phyloP scores from a whole-genome alignment of 2,113 vertebrate genomes.

The Sylvicapra grimmia region DNA sequence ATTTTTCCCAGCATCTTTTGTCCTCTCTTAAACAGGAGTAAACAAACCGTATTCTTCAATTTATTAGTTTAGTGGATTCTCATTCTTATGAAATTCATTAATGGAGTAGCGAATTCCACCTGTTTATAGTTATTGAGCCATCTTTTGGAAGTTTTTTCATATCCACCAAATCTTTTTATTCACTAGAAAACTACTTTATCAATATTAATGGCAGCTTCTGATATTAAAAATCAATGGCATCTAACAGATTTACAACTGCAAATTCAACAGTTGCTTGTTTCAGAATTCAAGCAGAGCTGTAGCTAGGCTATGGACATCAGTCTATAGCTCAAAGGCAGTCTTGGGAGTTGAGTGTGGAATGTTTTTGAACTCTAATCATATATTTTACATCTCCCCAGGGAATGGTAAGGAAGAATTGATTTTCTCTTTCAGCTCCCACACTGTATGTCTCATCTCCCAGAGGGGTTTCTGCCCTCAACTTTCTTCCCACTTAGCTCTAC shows the following conservation, averaged over 20 bases:
- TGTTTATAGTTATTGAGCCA: neutral
- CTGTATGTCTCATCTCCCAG: constrained; percentile 24
- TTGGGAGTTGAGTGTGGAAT: constrained; percentile 27
- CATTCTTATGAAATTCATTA: neutral
- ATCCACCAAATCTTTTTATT: neutral
- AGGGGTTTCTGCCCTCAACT: neutral
- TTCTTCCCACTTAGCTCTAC: neutral
- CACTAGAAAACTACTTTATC: neutral
- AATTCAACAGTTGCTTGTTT: neutral
- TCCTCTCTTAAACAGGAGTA: neutral
- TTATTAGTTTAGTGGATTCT: neutral
- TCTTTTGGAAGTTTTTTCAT: neutral
- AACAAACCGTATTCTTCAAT: neutral
- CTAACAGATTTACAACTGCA: neutral
- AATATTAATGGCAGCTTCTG: neutral
- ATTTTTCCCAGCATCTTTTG: neutral
- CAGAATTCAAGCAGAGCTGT: constrained; percentile 14
- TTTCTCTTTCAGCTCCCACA: constrained; percentile 39
- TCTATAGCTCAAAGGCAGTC: constrained; percentile 28
- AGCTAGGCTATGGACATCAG: neutral
- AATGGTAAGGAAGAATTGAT: constrained; percentile 69
- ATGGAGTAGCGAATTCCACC: neutral
- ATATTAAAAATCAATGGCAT: neutral
- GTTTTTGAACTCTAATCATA: constrained; percentile 56
- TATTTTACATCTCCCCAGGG: constrained; percentile 53